Evolutionary conservation across 2,888 invertebrate species (phyloP).

Genomic region (Leucophenga maculata): DNA sequence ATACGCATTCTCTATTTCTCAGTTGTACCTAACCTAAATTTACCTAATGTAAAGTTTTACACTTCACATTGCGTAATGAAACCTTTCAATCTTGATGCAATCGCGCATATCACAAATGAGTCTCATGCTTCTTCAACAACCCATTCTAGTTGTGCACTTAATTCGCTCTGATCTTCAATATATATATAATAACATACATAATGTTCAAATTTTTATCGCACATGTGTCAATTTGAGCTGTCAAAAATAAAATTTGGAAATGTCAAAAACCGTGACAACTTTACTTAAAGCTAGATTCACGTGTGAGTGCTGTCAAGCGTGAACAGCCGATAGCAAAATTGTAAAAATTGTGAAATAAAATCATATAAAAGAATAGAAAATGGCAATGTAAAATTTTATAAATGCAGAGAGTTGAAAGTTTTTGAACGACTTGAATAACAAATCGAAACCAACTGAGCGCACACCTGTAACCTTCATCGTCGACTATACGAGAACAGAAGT

Average conservation of each 20-base stretch:
- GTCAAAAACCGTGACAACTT: conserved; percentile 60
- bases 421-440: conserved; percentile 49
- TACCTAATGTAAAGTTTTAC: too few relatives aligned
- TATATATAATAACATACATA: neutral
- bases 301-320: conserved; percentile 62
- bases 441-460: conserved; percentile 24
- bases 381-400: neutral
- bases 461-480: conserved; percentile 24
- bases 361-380: conserved; percentile 10
- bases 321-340: conserved; percentile 57
- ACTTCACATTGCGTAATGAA: too few relatives aligned
- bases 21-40: too few relatives aligned
- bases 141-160: too few relatives aligned
- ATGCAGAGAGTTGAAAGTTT: neutral
- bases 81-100: too few relatives aligned
- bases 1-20: too few relatives aligned
- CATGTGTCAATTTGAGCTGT: conserved; percentile 50
- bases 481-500: conserved; percentile 19
- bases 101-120: too few relatives aligned
- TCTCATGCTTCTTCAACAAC: too few relatives aligned
- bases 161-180: too few relatives aligned
- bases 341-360: conserved; percentile 18
- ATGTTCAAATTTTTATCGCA: neutral
- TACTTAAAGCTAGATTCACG: conserved; percentile 38
- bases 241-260: conserved; percentile 63